Evolutionary conservation across 2,888 invertebrate species (phyloP).

Genomic region (Meloe dianella): DNA sequence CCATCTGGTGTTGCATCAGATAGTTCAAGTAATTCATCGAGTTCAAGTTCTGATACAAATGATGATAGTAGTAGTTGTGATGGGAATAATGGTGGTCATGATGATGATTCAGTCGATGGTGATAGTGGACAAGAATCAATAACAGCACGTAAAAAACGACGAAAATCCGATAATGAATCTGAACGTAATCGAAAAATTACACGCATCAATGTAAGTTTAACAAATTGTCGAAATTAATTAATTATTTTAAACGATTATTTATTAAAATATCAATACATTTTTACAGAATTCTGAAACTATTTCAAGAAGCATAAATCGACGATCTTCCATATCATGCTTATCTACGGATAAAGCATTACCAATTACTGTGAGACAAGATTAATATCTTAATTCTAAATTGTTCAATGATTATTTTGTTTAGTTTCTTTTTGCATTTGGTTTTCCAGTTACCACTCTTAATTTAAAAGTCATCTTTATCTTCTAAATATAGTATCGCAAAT

Average conservation of each 20-base stretch:
- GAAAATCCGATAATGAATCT: conserved; percentile 62
- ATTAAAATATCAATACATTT: not conserved
- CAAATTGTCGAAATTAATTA: not conserved
- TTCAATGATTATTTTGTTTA: conserved; percentile 7
- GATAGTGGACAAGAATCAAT: conserved; percentile 91
- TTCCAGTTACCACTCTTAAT: conserved; percentile 28
- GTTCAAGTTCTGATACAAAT: conserved; percentile 60
- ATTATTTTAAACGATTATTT: not conserved
- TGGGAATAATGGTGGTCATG: conserved; percentile 69
- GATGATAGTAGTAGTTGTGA: conserved; percentile 60
- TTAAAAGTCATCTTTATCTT: conserved; percentile 18
- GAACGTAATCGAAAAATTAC: conserved; percentile 49
- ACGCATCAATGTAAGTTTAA: conserved; percentile 45
- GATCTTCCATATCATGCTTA: conserved; percentile 43
- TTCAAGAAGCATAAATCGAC: conserved; percentile 39
- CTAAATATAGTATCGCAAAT: not conserved
- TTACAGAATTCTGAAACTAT: conserved; percentile 32
- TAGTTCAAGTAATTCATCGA: conserved; percentile 85
- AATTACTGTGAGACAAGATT: conserved; percentile 30
- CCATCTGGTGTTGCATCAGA: conserved; percentile 93
- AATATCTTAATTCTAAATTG: conserved; percentile 19
- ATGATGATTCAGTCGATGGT: conserved; percentile 60
- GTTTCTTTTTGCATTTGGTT: conserved; percentile 14
- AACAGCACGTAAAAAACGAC: conserved; percentile 82
- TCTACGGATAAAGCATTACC: conserved; percentile 20